Conservation (phyloP, 1,140 invertebrate genomes). For the Lepidostoma basale region DNA sequence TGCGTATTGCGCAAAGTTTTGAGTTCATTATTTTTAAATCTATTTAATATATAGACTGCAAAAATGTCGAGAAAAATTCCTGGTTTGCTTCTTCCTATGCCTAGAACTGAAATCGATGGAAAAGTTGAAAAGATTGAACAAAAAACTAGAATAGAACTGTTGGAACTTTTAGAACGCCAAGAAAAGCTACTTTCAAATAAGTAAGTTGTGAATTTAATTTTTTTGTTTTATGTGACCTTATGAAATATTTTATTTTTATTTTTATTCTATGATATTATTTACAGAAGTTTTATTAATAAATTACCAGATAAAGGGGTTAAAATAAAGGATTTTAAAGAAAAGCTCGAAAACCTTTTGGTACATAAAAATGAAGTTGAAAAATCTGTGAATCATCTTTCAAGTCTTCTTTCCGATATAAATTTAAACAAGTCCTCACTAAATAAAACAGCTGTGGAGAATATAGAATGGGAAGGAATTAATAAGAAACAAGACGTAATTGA, state of each 20-base stretch:
- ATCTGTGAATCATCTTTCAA: conserved; percentile 64
- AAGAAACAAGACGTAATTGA: conserved; percentile 48
- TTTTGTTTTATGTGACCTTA: conserved; percentile 2
- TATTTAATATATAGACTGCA: conserved; percentile 6
- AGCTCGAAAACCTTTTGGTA: conserved; percentile 63
- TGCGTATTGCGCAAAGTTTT: no score
- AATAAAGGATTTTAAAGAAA: conserved; percentile 63
- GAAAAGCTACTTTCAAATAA: conserved; percentile 38
- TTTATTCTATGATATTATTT: conserved; percentile 6
- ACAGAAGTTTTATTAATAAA: conserved; percentile 56
- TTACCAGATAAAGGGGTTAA: conserved; percentile 73
- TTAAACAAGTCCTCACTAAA: conserved; percentile 57
- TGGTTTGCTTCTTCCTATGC: conserved; percentile 25
- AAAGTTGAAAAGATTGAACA: conserved; percentile 21
- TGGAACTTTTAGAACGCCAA: conserved; percentile 37
- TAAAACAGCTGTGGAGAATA: conserved; percentile 56
- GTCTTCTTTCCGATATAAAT: conserved; percentile 62
- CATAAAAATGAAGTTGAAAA: conserved; percentile 64
- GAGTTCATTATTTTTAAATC: not conserved
- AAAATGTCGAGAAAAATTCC: conserved; percentile 25
- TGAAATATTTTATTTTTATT: not conserved
- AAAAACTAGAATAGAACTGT: conserved; percentile 24
- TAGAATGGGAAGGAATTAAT: conserved; percentile 71
- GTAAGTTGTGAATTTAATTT: conserved; percentile 20
- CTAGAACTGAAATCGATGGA: conserved; percentile 3